These are phyloP conservation scores for Agrochola lychnidis DNA, from an alignment of 2,888 invertebrate species.

Conservation along the genomic window DNA sequence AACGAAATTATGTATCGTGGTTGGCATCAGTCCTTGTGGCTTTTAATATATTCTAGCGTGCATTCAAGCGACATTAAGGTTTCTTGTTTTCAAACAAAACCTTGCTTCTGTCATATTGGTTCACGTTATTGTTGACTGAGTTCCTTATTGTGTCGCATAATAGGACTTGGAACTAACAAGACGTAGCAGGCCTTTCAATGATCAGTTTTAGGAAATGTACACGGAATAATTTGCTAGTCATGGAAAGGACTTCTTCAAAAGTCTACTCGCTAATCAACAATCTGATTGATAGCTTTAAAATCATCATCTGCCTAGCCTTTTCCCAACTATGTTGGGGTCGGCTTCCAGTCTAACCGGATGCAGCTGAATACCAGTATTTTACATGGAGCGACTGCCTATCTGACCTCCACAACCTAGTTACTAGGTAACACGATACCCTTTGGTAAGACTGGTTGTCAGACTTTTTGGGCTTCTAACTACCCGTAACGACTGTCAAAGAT, in stretches of 20 bases:
- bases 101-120: conserved; percentile 31
- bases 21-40: conserved; percentile 71
- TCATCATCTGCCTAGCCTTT: too few relatives aligned
- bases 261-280: not conserved
- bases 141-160: conserved; percentile 22
- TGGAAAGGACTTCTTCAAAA: not conserved
- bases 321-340: too few relatives aligned
- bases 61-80: conserved; percentile 63
- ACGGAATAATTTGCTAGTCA: not conserved
- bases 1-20: conserved; percentile 67
- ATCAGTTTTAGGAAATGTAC: not conserved
- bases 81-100: conserved; percentile 61
- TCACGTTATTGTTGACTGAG: conserved; percentile 28
- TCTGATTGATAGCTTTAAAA: not conserved
- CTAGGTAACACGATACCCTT: too few relatives aligned
- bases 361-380: too few relatives aligned
- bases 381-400: too few relatives aligned
- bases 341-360: too few relatives aligned
- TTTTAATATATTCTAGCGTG: conserved; percentile 71
- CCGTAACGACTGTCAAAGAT: too few relatives aligned
- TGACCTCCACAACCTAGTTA: too few relatives aligned
- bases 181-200: conserved; percentile 1
- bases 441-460: too few relatives aligned
- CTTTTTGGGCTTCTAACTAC: too few relatives aligned
- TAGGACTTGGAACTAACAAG: conserved; percentile 7